Conservation (phyloP, 2,797 vertebrate species). For the Sarcoramphus papa region DNA sequence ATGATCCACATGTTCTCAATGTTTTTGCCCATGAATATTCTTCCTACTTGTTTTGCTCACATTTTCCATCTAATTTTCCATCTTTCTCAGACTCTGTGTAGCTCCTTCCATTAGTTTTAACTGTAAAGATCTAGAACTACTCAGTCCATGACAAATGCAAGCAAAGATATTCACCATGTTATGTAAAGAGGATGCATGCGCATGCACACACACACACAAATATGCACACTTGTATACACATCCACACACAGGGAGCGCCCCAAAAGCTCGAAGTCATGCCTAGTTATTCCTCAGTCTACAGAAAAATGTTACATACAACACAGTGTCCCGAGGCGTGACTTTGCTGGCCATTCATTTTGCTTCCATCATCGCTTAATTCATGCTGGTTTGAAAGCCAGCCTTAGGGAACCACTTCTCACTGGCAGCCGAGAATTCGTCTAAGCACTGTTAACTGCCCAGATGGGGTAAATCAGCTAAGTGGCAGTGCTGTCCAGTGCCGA, state of each 20-base stretch:
- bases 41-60: not conserved
- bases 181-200: not conserved
- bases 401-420: constrained; percentile 1
- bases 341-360: not conserved
- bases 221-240: fast-evolving
- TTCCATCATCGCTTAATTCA: not conserved
- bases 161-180: not conserved
- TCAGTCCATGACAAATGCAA: not conserved
- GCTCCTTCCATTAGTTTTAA: not conserved
- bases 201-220: not conserved
- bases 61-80: not conserved
- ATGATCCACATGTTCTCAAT: not conserved
- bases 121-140: not conserved
- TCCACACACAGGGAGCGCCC: not conserved
- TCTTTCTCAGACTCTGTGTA: not conserved
- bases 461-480: not conserved
- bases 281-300: not conserved
- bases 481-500: not conserved
- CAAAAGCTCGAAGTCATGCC: not conserved
- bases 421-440: not conserved
- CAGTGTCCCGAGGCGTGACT: not conserved
- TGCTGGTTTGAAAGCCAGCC: not conserved
- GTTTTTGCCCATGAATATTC: not conserved
- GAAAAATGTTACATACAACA: not conserved
- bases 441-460: not conserved